phyloP scores from a whole-genome alignment of 2,888 invertebrate genomes.

The Aplocera efformata region DNA sequence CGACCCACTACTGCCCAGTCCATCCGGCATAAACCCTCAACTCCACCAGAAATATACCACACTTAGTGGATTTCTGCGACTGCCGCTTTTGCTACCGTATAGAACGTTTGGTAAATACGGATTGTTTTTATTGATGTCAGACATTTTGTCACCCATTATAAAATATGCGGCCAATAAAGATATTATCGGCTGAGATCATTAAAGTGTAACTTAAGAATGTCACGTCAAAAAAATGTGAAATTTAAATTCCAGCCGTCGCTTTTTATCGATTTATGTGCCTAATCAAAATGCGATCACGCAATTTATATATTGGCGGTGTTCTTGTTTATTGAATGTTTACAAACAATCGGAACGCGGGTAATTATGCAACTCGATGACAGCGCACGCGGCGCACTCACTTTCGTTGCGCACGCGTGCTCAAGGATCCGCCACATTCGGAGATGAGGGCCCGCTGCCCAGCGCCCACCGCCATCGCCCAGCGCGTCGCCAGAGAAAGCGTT shows the following conservation, averaged over 20 bases:
- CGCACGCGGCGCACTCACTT: constrained; percentile 67
- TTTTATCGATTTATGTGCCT: constrained; percentile 36
- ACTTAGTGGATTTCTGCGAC: constrained; percentile 11
- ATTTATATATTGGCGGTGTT: constrained; percentile 47
- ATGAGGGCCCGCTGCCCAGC: constrained; percentile 12
- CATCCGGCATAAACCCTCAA: constrained; percentile 44
- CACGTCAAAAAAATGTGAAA: constrained; percentile 36
- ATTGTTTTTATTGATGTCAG: constrained; percentile 12
- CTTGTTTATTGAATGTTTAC: constrained; percentile 70
- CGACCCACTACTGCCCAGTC: constrained; percentile 50
- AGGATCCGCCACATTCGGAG: constrained; percentile 9
- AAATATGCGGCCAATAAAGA: constrained; percentile 25
- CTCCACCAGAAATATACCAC: constrained; percentile 36
- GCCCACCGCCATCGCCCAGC: constrained; percentile 26
- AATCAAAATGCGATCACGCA: constrained; percentile 66
- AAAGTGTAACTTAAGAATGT: constrained; percentile 30
- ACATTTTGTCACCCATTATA: constrained; percentile 16
- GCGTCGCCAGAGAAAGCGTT: constrained; percentile 71
- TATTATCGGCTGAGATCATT: constrained; percentile 30
- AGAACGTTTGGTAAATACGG: constrained; percentile 16
- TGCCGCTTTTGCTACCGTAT: constrained; percentile 14
- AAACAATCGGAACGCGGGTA: constrained; percentile 73
- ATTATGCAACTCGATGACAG: constrained; percentile 76
- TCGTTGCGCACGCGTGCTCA: constrained; percentile 49
- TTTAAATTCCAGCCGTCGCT: constrained; percentile 34